Percentiles rank a stretch among this genome's conserved stretches.
phyloP scores from a whole-genome alignment of 2,888 invertebrate genomes.

The Nemotelus nigrinus region DNA sequence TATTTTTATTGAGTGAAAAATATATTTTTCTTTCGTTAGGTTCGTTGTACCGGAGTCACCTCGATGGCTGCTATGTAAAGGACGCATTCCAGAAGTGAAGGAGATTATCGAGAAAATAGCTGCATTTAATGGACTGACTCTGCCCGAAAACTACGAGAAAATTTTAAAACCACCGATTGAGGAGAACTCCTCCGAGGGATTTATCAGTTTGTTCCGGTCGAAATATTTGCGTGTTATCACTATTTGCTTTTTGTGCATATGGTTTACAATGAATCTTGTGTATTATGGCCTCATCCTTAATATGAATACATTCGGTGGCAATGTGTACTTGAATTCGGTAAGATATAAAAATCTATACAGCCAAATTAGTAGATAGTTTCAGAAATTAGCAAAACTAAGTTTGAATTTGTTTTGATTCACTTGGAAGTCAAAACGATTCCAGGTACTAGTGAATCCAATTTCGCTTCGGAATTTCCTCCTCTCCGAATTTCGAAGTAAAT shows the following conservation, averaged over 20 bases:
- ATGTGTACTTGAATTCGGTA: conserved; percentile 79
- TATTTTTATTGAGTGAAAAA: not conserved
- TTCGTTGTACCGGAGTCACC: conserved; percentile 83
- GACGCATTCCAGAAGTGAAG: conserved; percentile 76
- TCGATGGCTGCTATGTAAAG: conserved; percentile 79
- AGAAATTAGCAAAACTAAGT: not conserved
- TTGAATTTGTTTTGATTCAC: too few species aligned
- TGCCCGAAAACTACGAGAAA: conserved; percentile 77
- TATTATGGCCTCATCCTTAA: conserved; percentile 72
- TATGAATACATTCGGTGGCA: conserved; percentile 78
- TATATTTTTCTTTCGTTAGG: conserved; percentile 64
- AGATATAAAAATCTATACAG: conserved; percentile 55
- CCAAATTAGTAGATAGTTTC: not conserved
- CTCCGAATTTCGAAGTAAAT: not conserved
- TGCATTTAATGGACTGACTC: conserved; percentile 71
- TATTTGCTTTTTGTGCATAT: conserved; percentile 75
- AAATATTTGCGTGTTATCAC: conserved; percentile 73
- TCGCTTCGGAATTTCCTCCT: not conserved
- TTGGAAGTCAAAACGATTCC: too few species aligned
- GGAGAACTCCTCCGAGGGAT: conserved; percentile 67
- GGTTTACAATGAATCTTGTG: conserved; percentile 75
- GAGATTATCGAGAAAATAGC: conserved; percentile 73
- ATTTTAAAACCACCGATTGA: conserved; percentile 69
- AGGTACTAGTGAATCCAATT: too few species aligned
- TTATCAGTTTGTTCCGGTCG: conserved; percentile 75